phyloP scores from a whole-genome alignment of 1,140 invertebrate species.

The Drosophila kanapiae region DNA sequence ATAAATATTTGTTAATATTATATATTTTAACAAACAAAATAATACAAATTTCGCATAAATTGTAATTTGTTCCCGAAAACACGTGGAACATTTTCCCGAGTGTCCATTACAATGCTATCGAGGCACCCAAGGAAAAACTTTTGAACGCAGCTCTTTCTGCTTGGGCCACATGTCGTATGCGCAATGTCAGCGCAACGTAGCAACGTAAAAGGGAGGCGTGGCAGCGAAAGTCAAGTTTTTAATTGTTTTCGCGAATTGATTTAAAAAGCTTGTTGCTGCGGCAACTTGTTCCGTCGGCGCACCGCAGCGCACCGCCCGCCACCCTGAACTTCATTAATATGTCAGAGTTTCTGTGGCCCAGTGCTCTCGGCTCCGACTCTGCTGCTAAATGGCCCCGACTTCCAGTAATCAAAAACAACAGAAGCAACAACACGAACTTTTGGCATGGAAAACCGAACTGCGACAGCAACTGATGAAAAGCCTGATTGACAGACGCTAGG shows the following conservation, averaged over 20 bases:
- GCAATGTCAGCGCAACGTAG: constrained; percentile 50
- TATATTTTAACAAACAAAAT: too few species aligned
- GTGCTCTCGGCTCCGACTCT: constrained; percentile 3
- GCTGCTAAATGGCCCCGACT: constrained; percentile 61
- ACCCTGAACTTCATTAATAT: constrained; percentile 69
- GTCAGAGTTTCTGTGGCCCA: constrained; percentile 49
- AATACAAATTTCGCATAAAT: not conserved
- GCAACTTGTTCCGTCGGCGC: constrained; percentile 46
- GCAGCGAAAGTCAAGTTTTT: constrained; percentile 69
- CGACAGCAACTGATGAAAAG: constrained; percentile 50
- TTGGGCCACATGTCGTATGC: constrained; percentile 54
- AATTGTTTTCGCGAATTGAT: constrained; percentile 78
- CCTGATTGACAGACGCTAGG: constrained; percentile 45
- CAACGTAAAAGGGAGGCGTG: constrained; percentile 7
- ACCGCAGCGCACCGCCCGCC: not conserved
- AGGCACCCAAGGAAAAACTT: constrained; percentile 32
- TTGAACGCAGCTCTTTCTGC: constrained; percentile 23
- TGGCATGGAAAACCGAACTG: constrained; percentile 33
- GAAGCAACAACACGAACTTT: constrained; percentile 15
- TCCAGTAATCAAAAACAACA: constrained; percentile 53
- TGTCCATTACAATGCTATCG: constrained; percentile 8
- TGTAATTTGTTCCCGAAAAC: not conserved
- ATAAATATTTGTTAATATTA: too few species aligned
- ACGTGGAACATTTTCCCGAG: not conserved
- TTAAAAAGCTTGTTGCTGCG: constrained; percentile 62